phyloP scores from a whole-genome alignment of 2,113 vertebrate species.

The Neolamprologus devosi region DNA sequence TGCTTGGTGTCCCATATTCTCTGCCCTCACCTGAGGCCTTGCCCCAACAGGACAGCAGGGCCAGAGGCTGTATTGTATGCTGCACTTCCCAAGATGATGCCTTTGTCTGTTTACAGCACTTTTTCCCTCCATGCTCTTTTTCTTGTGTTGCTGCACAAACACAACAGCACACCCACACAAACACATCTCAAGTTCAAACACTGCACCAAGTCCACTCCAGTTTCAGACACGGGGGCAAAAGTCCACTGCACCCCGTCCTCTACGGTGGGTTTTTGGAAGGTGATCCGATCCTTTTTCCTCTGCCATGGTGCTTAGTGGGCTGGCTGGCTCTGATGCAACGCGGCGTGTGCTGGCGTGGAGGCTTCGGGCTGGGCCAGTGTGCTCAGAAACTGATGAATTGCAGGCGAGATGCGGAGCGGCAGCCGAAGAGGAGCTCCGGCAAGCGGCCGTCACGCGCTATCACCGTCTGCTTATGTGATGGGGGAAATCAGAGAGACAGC shows the following conservation, averaged over 20 bases:
- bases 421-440: constrained; percentile 74
- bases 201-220: background rate
- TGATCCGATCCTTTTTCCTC: constrained; percentile 60
- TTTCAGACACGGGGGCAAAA: constrained; percentile 38
- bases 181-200: constrained; percentile 34
- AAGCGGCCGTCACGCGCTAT: constrained; percentile 77
- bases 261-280: constrained; percentile 70
- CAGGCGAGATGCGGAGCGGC: constrained; percentile 76
- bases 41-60: constrained; percentile 18
- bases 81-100: constrained; percentile 13
- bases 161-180: constrained; percentile 8
- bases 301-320: constrained; percentile 55
- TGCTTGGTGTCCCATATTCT: constrained; percentile 41
- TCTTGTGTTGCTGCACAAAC: background rate
- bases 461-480: constrained; percentile 70
- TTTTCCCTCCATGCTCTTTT: background rate
- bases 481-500: constrained; percentile 71
- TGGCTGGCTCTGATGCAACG: constrained; percentile 55
- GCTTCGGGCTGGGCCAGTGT: constrained; percentile 38
- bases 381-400: constrained; percentile 76
- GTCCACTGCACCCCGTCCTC: constrained; percentile 58
- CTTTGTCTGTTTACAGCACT: constrained; percentile 2
- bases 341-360: constrained; percentile 54
- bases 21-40: constrained; percentile 54
- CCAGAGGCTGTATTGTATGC: constrained; percentile 22